Evolutionary conservation across 2,113 vertebrate species (phyloP), one percentile per base, ranked within the genome.

Genomic region (Pyrgilauda ruficollis): DNA sequence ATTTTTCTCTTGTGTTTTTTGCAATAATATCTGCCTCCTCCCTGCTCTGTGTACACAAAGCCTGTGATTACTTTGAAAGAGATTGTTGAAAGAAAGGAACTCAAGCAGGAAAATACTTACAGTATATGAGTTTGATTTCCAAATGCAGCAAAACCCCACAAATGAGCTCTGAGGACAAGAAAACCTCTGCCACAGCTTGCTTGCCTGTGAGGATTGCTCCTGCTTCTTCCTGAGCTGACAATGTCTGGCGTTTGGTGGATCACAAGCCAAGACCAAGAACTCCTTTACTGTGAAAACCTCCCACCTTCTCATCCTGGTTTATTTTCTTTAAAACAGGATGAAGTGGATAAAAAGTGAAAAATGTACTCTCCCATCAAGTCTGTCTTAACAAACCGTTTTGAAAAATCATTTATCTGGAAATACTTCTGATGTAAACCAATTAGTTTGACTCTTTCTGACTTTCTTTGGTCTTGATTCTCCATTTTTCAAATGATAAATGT

Each of bases 1-100:
- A 28, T 74, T 94, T 96, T 93, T 70, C 63, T 88, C 39, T 44
- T 55, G 33, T 79, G 35, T 86, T 93, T 94, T 74, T 75, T 79
- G 55, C 75, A 84, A 31, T 55, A 74, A 46, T 47, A 69, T 55
- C 61, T 88, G 47, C 52, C 33, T 90, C 52, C 39, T 77, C 43
- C 62, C 59, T 55, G 10, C 39, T 80, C n/a, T 80, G 26, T 52
- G 83, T 74, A 67, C 39, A 39, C 55, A 77, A 79, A 92, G 18
- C 59, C 64, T 74, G 21, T n/a, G 76, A 74, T 70, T 86, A 67
- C 39, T 94, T 70, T 62, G 68, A 90, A 63, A 27, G n/a, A 77
- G 26, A 74, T 27, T 74, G 35, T 72, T 12, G 3, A 44, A 90
- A 15, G 22, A 28, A 69, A 84, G 33, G 20, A 86, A 59, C 16